A percentile compares a stretch with the other conserved stretches of the same genome.
phyloP scores from a whole-genome alignment of 1,140 invertebrate genomes.

The Ladona fulva region DNA sequence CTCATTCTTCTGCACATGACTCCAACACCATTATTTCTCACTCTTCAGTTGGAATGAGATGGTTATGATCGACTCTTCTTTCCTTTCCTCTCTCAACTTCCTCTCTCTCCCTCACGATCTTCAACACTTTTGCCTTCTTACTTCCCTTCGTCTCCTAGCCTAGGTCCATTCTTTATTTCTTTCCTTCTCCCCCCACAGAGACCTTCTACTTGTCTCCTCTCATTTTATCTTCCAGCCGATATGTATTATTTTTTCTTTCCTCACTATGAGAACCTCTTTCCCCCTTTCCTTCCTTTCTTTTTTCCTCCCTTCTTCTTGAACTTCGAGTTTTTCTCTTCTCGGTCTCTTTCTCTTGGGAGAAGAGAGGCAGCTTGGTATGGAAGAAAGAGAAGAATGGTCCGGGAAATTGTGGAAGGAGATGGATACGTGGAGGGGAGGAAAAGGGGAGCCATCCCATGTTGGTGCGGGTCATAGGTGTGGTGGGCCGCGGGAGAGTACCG shows the following conservation, averaged over 20 bases:
- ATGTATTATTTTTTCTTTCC: not conserved
- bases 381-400: not conserved
- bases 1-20: not conserved
- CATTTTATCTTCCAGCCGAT: not conserved
- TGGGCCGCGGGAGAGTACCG: not conserved
- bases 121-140: not conserved
- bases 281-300: not conserved
- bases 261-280: not conserved
- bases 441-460: not conserved
- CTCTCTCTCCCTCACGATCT: not conserved
- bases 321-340: not conserved
- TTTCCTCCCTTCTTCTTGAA: not conserved
- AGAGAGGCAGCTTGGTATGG: not conserved
- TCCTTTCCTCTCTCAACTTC: not conserved
- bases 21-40: not conserved
- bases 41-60: not conserved
- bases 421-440: not conserved
- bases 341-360: not conserved
- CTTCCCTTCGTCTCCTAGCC: not conserved
- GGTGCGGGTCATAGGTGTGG: not conserved
- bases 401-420: not conserved
- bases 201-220: not conserved
- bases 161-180: not conserved
- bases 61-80: not conserved
- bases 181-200: not conserved